These are phyloP conservation scores for Bos taurus DNA, from an alignment of 2,113 vertebrate genomes.

Conservation along the genomic window DNA sequence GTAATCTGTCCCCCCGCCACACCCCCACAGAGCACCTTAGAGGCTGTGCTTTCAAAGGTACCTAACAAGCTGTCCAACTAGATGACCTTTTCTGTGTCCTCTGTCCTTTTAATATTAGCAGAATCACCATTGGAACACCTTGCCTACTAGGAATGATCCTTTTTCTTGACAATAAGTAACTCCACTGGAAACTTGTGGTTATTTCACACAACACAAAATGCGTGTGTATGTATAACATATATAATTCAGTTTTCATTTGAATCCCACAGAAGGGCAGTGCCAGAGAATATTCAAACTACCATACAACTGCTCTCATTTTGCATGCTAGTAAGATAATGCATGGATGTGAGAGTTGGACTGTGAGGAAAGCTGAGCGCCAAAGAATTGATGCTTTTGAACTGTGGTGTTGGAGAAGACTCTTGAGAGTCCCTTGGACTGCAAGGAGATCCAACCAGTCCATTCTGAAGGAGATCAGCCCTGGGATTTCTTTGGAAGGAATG, in stretches of 20 bases:
- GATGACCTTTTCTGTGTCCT: neutral
- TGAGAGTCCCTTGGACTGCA: no score
- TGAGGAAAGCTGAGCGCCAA: no score
- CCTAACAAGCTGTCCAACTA: neutral
- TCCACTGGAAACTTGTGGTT: neutral
- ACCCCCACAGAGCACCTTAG: neutral
- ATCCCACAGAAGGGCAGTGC: neutral
- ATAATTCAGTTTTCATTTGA: neutral
- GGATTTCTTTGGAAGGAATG: no score
- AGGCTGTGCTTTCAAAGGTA: neutral
- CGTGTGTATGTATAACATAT: neutral
- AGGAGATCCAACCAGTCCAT: no score
- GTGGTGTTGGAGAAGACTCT: no score
- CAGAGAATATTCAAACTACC: neutral
- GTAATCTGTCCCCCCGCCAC: neutral
- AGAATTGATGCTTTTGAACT: no score
- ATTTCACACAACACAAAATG: neutral
- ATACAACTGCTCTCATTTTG: neutral
- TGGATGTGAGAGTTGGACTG: no score
- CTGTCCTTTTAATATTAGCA: neutral
- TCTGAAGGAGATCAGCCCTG: no score
- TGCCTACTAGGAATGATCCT: neutral
- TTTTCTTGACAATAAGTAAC: neutral
- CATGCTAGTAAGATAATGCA: neutral
- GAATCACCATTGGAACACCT: neutral